Evolutionary conservation across 1,140 invertebrate species (phyloP).

Genomic region (Ooceraea biroi): DNA sequence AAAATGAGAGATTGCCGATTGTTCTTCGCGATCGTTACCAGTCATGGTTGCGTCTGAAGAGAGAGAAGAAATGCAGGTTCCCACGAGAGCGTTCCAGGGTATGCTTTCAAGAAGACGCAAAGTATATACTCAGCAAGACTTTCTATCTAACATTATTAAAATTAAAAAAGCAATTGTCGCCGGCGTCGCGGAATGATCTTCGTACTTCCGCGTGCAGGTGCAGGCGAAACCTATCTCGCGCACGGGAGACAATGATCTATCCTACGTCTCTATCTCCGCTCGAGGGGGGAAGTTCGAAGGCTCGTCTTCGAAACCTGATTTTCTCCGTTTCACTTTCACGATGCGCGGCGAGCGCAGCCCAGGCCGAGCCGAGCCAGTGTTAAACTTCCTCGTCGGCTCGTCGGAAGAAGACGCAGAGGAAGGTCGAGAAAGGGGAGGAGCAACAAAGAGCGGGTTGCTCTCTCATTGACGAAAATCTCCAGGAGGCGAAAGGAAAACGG

Average conservation of each 20-base stretch:
- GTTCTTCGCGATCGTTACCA: background rate
- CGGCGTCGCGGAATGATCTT: background rate
- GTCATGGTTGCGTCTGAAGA: background rate
- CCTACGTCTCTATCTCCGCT: slow-evolving; percentile 29
- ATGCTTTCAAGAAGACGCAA: background rate
- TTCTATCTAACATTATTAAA: background rate
- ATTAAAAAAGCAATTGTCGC: background rate
- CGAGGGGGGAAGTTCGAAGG: slow-evolving; percentile 66
- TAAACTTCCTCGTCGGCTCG: slow-evolving; percentile 63
- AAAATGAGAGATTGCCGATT: too few species aligned
- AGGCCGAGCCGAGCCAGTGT: slow-evolving; percentile 38
- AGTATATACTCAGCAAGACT: too few species aligned
- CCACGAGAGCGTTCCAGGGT: background rate
- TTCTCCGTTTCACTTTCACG: slow-evolving; percentile 78
- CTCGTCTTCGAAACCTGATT: slow-evolving; percentile 78
- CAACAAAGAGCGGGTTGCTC: slow-evolving; percentile 32
- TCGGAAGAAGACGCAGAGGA: slow-evolving; percentile 59
- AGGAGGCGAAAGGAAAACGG: background rate
- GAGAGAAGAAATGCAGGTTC: background rate
- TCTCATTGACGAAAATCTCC: background rate
- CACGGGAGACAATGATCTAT: slow-evolving; percentile 61
- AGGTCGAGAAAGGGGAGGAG: slow-evolving; percentile 56
- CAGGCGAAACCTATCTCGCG: slow-evolving; percentile 15
- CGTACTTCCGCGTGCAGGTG: background rate
- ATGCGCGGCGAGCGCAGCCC: slow-evolving; percentile 65